phyloP scores from a whole-genome alignment of 2,113 vertebrate species.

The Oxyura jamaicensis region DNA sequence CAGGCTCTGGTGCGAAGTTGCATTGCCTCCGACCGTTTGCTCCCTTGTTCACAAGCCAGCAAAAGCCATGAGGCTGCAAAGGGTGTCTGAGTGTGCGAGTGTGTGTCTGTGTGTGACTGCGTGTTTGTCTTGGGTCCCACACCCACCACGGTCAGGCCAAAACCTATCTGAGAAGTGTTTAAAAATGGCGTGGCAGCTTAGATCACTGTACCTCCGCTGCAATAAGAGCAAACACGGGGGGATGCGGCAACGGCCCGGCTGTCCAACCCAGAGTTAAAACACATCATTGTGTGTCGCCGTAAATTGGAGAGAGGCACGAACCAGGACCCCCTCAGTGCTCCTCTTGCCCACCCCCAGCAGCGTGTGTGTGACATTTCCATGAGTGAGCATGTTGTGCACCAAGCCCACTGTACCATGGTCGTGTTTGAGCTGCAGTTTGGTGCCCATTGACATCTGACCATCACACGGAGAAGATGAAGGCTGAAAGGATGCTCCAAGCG shows the following conservation, averaged over 20 bases:
- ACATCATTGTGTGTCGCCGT: background rate
- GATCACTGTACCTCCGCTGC: background rate
- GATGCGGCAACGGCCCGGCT: rapidly evolving
- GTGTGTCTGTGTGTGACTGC: background rate
- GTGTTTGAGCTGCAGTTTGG: background rate
- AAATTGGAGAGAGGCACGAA: background rate
- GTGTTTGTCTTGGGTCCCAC: constrained; percentile 11
- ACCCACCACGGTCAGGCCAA: background rate
- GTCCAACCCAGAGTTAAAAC: background rate
- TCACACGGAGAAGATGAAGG: background rate
- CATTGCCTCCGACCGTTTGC: background rate
- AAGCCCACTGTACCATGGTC: background rate
- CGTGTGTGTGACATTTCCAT: background rate
- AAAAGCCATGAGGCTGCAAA: background rate
- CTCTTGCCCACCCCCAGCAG: background rate
- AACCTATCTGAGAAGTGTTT: background rate
- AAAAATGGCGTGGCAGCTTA: background rate
- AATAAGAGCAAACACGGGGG: rapidly evolving
- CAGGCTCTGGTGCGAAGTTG: constrained; percentile 10
- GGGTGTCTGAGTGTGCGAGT: background rate
- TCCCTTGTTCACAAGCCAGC: constrained; percentile 28
- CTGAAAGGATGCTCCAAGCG: background rate
- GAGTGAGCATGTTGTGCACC: background rate
- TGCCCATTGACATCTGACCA: background rate
- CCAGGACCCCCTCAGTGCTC: rapidly evolving